Conservation (phyloP, 2,888 invertebrate species). For the Therioaphis trifolii region DNA sequence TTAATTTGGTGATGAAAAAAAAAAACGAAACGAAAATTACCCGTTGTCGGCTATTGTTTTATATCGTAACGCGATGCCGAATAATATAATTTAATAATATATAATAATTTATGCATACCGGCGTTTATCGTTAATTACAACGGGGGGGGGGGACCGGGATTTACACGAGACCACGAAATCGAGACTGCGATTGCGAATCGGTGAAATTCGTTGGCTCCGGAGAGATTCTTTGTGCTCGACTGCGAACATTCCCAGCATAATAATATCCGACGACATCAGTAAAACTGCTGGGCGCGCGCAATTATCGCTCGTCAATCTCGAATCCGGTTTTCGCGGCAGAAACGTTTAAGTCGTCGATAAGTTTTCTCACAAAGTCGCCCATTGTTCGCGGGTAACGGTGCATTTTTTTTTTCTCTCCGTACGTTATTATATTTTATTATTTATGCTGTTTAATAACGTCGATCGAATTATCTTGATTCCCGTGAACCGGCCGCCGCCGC, state of each 20-base stretch:
- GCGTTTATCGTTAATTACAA: too few species aligned
- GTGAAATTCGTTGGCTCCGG: too few species aligned
- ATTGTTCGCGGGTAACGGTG: constrained; percentile 1
- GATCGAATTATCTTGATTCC: not conserved
- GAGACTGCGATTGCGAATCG: too few species aligned
- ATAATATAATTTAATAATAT: too few species aligned
- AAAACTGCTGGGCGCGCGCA: not conserved
- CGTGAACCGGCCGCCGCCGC: not conserved
- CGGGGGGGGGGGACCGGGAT: too few species aligned
- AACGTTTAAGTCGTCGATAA: not conserved
- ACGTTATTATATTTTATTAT: not conserved
- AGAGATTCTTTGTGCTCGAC: too few species aligned
- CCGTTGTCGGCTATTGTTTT: too few species aligned
- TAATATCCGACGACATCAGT: not conserved
- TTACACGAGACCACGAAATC: too few species aligned
- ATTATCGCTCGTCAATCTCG: constrained; percentile 13
- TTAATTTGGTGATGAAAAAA: too few species aligned
- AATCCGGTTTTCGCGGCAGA: constrained; percentile 42
- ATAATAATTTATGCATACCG: too few species aligned
- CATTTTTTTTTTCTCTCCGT: not conserved
- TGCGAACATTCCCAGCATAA: too few species aligned
- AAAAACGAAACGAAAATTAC: not conserved
- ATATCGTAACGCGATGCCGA: too few species aligned
- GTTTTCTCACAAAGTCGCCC: not conserved
- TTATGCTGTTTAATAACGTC: constrained; percentile 20